Evolutionary conservation across 2,113 vertebrate species (phyloP).

Genomic region (Mus spicilegus): DNA sequence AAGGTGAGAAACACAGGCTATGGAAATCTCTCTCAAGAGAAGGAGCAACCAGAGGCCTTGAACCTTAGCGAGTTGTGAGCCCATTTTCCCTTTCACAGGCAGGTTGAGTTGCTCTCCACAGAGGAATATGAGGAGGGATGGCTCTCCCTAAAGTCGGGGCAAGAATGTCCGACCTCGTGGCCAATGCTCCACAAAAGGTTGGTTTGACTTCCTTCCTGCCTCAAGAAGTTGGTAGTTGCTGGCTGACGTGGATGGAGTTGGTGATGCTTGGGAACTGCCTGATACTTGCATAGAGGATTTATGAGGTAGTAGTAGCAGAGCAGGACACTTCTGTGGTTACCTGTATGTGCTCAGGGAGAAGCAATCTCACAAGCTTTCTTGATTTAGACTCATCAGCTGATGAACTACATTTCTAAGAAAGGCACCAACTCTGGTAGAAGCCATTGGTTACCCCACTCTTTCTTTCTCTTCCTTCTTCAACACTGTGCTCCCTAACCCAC

Average conservation of each 20-base stretch:
- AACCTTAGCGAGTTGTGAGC: neutral
- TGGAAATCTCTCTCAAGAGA: neutral
- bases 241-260: too few species aligned
- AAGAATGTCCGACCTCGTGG: neutral
- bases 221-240: neutral
- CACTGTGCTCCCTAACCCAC: too few species aligned
- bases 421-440: neutral
- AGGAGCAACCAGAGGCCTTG: neutral
- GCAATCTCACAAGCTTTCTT: neutral
- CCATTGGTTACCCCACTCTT: accelerated
- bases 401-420: neutral
- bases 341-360: neutral
- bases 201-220: neutral
- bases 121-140: neutral
- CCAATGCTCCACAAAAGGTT: neutral
- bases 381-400: neutral
- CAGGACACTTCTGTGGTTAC: too few species aligned
- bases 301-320: neutral
- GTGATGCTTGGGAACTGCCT: neutral
- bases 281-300: neutral
- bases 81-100: neutral
- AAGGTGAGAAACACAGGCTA: neutral
- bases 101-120: neutral
- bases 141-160: neutral
- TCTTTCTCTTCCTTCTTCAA: too few species aligned